Base-by-base conservation (phyloP, 1,140 invertebrate species). In the Heliothis subflexa region DNA sequence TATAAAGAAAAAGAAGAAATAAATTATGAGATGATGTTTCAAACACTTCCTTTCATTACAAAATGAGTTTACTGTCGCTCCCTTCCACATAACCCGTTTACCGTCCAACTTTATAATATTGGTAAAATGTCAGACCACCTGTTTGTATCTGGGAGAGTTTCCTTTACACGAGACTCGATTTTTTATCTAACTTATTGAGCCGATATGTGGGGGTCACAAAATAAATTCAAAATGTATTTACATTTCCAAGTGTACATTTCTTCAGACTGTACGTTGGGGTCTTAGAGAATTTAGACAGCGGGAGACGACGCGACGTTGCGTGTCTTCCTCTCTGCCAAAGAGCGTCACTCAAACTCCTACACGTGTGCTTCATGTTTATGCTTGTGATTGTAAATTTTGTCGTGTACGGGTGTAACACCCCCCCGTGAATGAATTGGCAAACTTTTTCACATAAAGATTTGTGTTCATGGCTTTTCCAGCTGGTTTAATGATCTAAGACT, bases 121-220 rank as follows among this genome's bases (percentile, higher is more conserved):
- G 49, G 47, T 52, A 49, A 40, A 76, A 76, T 49, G 40, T 49
- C 47, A 76, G 61, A 52, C 73, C 59, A 64, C 73, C 73, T 62
- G 59, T 70, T 70, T n/a, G 66, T 52, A 28, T 70, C 59, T 1
- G 57, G 18, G 59, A 47, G 40, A 74, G 40, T 76, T 50, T 52
- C 21, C 21, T 62, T 64, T 64, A 52, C 59, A 10, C 21, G 25
- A 76, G 45, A 45, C 4, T 49, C 25, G 55, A 61, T 61, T 59
- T 59, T 74, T 57, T 70, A 70, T 70, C 47, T 11, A 70, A 52
- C 47, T 70, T 70, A 70, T 70, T 70, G 66, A 50, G 12, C 5
- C 47, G 66, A 70, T 70, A 70, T 70, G 18, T 52, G 21, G 13
- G 28, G 47, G 66, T 50, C 21, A 28, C 64, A 68, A 52, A 70